These are phyloP conservation scores for Auanema freiburgensis DNA, from an alignment of 2,888 invertebrate species.

Conservation along the genomic window DNA sequence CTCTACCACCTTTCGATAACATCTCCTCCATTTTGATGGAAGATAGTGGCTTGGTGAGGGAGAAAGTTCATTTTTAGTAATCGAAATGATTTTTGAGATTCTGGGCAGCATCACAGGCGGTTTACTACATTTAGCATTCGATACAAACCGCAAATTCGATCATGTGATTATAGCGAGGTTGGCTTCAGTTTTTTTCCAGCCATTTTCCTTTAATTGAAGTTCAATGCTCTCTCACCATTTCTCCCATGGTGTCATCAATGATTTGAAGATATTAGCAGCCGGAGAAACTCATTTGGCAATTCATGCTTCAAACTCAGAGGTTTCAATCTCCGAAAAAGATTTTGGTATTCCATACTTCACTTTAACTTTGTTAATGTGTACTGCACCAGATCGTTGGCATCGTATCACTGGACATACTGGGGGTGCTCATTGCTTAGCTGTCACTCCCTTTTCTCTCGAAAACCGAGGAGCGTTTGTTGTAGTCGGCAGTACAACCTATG, in stretches of 20 bases:
- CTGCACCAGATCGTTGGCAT: conserved; percentile 36
- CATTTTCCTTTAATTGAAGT: conserved; percentile 11
- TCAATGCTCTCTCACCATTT: conserved; percentile 34
- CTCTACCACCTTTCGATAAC: conserved; percentile 38
- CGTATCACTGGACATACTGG: conserved; percentile 38
- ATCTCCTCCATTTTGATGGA: conserved; percentile 38
- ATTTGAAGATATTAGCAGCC: conserved; percentile 32
- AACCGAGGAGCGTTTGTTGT: conserved; percentile 38
- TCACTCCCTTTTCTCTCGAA: conserved; percentile 32
- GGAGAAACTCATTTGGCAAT: conserved; percentile 35
- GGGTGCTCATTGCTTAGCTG: conserved; percentile 37
- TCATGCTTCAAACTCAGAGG: conserved; percentile 31
- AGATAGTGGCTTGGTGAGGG: conserved; percentile 31
- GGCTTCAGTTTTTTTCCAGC: not conserved
- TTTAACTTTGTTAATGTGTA: not conserved
- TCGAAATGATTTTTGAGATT: conserved; percentile 19
- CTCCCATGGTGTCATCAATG: conserved; percentile 30
- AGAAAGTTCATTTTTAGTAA: not conserved
- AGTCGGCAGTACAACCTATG: conserved; percentile 31
- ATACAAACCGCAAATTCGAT: conserved; percentile 30
- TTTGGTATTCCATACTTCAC: conserved; percentile 17
- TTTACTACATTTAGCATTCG: conserved; percentile 38
- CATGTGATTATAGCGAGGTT: conserved; percentile 32
- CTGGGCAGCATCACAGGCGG: conserved; percentile 42
- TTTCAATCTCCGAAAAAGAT: conserved; percentile 41